Evolutionary conservation across 2,797 vertebrate genomes (phyloP).

Genomic region (Aplochiton taeniatus): DNA sequence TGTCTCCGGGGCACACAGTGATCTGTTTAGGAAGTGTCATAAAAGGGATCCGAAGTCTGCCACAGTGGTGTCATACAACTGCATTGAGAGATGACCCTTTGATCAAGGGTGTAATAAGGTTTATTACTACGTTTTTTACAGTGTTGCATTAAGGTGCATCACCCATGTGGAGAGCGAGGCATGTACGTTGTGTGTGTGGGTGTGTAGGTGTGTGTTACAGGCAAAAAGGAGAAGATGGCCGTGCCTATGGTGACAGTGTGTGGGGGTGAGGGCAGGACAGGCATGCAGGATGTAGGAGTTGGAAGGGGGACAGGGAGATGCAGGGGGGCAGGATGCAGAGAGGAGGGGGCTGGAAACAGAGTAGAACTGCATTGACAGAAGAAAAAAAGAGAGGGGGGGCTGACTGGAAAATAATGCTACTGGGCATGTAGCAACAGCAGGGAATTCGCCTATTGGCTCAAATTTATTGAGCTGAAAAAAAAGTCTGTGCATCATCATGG

Average conservation of each 20-base stretch:
- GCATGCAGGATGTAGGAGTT: constrained; percentile 51
- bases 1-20: constrained; percentile 58
- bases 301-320: constrained; percentile 41
- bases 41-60: constrained; percentile 10
- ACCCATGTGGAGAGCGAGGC: too few relatives aligned
- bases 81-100: constrained; percentile 9
- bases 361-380: constrained; percentile 88
- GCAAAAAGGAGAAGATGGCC: constrained; percentile 35
- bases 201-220: constrained; percentile 27
- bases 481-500: too few relatives aligned
- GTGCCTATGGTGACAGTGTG: constrained; percentile 1
- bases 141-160: neutral
- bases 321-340: constrained; percentile 69
- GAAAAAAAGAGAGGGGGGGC: constrained; percentile 68
- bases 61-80: neutral
- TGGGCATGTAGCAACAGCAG: too few relatives aligned
- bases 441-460: too few relatives aligned
- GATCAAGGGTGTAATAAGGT: constrained; percentile 12
- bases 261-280: constrained; percentile 28
- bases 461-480: too few relatives aligned
- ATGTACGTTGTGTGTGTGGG: neutral
- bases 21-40: constrained; percentile 47
- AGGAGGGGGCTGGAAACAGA: constrained; percentile 82
- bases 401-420: constrained; percentile 67
- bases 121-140: neutral